Evolutionary conservation across 2,888 invertebrate genomes (phyloP), one percentile per base, ranked within the genome.

Genomic region (Atethmia centrago): DNA sequence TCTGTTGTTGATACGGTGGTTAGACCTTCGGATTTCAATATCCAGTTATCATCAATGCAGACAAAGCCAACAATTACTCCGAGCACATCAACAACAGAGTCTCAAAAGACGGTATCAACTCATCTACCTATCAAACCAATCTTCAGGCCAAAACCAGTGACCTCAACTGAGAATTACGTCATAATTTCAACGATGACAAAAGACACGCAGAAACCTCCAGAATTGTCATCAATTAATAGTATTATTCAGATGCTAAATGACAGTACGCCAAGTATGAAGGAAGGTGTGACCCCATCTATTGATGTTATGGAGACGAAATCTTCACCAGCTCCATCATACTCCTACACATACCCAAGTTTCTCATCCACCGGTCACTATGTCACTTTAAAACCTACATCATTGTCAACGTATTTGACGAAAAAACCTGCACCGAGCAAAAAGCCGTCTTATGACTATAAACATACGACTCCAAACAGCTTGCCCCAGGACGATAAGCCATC

Each of bases 191-290:
- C 97, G 7, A 95, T 97, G 0, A 96, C 95, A 5, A 96, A 97
- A 87, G 96, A 96, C 85, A 77, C 92, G 79, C 86, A 95, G 85
- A 89, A 96, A 90, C 92, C 94, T 10, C 91, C 94, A 19, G 95
- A 95, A 71, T 88, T 96, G 14, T 96, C 95, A 2, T 95, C 96
- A 3, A 94, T 95, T 67, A 90, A 97, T 82, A 97, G 97, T 64
- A 97, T 98, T 9, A 96, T 97, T 74, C 96, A 97, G 85, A 97
- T 97, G 96, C 90, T 97, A 16, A 97, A 97, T 88, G 93, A 94
- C 42, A 95, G 94, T 65, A 95, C 95, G 14, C 93, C 95, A 42
- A 95, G 92, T 85, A 89, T 95, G 86, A 94, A 92, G 71, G 94
- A 95, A 67, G 93, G 93, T 36, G 89, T 91, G 2, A 94, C 95